These are phyloP conservation scores for Orthonevra nobilis DNA, from an alignment of 2,888 invertebrate species.

Conservation along the genomic window DNA sequence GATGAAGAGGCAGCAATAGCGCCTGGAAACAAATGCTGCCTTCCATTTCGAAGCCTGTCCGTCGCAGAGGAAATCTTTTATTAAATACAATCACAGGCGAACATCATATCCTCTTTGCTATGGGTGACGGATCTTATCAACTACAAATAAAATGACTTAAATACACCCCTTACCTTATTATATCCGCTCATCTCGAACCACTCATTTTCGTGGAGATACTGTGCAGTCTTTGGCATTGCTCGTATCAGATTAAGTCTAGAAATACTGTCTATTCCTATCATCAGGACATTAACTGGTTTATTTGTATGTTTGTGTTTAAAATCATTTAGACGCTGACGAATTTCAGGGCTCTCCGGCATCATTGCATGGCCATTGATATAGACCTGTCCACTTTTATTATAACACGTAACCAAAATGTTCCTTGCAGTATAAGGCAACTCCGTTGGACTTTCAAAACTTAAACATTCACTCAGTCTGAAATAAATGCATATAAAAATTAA, in stretches of 20 bases:
- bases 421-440: constrained; percentile 79
- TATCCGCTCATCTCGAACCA: constrained; percentile 89
- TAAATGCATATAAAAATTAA: no score
- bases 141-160: no score
- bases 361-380: constrained; percentile 82
- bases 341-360: constrained; percentile 81
- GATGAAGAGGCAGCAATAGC: no score
- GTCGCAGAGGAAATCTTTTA: no score
- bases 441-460: constrained; percentile 79
- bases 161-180: constrained; percentile 85
- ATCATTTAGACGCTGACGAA: constrained; percentile 80
- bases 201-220: constrained; percentile 84
- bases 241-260: constrained; percentile 89
- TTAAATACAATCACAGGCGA: no score
- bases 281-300: constrained; percentile 84
- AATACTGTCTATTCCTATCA: constrained; percentile 92
- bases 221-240: constrained; percentile 87
- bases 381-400: constrained; percentile 74
- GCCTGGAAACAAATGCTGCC: no score
- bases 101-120: no score
- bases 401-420: constrained; percentile 82
- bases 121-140: no score
- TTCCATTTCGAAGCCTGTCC: no score
- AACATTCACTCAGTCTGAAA: constrained; percentile 79
- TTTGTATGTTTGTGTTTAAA: constrained; percentile 71